phyloP scores from a whole-genome alignment of 2,888 invertebrate species.

The Drosophila sordidula region DNA sequence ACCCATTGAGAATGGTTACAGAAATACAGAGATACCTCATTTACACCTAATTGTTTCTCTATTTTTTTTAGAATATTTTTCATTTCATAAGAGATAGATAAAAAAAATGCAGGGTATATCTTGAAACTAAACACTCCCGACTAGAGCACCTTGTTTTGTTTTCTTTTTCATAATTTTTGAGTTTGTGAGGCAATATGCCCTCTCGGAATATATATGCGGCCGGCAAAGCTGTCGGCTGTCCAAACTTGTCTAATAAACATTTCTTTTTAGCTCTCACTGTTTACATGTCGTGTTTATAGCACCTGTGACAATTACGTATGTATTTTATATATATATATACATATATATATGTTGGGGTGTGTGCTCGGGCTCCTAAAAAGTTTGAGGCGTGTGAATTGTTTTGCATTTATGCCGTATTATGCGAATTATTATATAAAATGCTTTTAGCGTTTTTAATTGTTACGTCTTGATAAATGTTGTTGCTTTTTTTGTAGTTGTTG shows the following conservation, averaged over 20 bases:
- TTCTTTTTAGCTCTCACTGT: conserved; percentile 46
- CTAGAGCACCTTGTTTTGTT: conserved; percentile 1
- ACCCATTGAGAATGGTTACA: not conserved
- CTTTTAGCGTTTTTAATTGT: conserved; percentile 76
- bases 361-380: conserved; percentile 28
- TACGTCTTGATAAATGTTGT: conserved; percentile 52
- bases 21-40: no score
- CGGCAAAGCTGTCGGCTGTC: conserved; percentile 37
- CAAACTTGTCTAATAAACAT: conserved; percentile 64
- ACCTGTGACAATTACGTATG: conserved; percentile 35
- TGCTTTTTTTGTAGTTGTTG: conserved; percentile 33
- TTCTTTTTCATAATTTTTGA: conserved; percentile 22
- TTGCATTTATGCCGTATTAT: conserved; percentile 38
- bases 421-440: conserved; percentile 64
- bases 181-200: conserved; percentile 54
- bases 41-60: no score
- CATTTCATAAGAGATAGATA: no score
- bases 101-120: not conserved
- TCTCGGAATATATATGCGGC: conserved; percentile 1
- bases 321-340: conserved; percentile 9
- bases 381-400: conserved; percentile 64
- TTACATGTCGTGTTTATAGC: conserved; percentile 24
- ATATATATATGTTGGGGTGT: not conserved
- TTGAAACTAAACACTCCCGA: not conserved
- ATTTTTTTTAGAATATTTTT: no score